Percentiles rank a stretch among this genome's conserved stretches.
Conservation (phyloP, 2,888 invertebrate genomes). For the Creontiades dilutus region DNA sequence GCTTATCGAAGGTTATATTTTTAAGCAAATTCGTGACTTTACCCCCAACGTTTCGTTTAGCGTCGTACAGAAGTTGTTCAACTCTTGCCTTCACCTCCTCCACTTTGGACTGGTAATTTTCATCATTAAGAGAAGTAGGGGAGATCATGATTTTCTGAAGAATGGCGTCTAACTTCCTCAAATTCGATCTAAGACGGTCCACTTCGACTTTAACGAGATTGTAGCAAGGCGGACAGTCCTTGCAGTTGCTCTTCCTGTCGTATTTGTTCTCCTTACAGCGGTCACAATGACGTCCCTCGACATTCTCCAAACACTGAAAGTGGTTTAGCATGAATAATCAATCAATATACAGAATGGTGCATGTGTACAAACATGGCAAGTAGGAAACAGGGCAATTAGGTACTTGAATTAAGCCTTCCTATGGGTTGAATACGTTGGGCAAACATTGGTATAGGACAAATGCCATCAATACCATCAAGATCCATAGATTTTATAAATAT, state of each 20-base stretch:
- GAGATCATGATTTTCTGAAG: constrained; percentile 94
- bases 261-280: constrained; percentile 98
- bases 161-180: constrained; percentile 86
- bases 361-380: too few relatives aligned
- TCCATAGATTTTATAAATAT: too few relatives aligned
- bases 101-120: constrained; percentile 92
- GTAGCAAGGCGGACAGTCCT: constrained; percentile 96
- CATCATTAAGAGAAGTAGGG: constrained; percentile 94
- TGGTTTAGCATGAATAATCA: too few relatives aligned
- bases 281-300: constrained; percentile 96
- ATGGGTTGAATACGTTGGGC: too few relatives aligned
- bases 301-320: constrained; percentile 84
- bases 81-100: constrained; percentile 88
- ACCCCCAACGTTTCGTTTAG: constrained; percentile 80
- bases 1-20: too few relatives aligned
- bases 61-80: constrained; percentile 86
- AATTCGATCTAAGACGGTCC: constrained; percentile 84
- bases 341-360: too few relatives aligned
- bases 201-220: constrained; percentile 94
- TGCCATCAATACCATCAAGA: too few relatives aligned
- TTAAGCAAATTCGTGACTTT: too few relatives aligned
- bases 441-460: too few relatives aligned
- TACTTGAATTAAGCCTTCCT: too few relatives aligned
- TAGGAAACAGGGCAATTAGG: too few relatives aligned
- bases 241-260: constrained; percentile 92